These are phyloP conservation scores for Drosophila recens DNA, from an alignment of 2,888 invertebrate genomes.

Conservation along the genomic window DNA sequence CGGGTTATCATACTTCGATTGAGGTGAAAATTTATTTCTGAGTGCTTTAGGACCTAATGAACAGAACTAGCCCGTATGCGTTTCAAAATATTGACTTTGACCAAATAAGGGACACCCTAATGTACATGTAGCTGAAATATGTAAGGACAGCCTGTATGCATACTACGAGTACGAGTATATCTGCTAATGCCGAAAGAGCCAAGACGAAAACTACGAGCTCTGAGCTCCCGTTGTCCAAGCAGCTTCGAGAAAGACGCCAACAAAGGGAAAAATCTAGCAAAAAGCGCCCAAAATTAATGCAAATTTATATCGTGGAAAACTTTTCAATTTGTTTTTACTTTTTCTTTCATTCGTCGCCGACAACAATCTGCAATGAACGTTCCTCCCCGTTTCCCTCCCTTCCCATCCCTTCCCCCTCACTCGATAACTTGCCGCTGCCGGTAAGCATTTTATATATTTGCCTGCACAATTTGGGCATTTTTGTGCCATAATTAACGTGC, in stretches of 20 bases:
- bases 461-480: constrained; percentile 70
- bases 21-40: no score
- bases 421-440: constrained; percentile 5
- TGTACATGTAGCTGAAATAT: constrained; percentile 15
- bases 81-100: no score
- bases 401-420: not conserved
- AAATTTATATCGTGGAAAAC: constrained; percentile 77
- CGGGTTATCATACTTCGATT: no score
- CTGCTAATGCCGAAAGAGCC: constrained; percentile 25
- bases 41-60: no score
- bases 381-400: not conserved
- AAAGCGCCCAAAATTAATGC: constrained; percentile 72
- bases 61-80: no score
- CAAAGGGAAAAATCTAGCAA: constrained; percentile 35
- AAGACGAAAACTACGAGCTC: not conserved
- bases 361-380: constrained; percentile 55
- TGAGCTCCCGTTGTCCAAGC: constrained; percentile 12
- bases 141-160: constrained; percentile 11
- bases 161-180: constrained; percentile 13
- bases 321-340: constrained; percentile 75
- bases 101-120: no score
- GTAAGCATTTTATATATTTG: constrained; percentile 61
- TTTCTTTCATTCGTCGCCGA: constrained; percentile 37
- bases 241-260: constrained; percentile 2
- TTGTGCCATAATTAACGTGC: constrained; percentile 70